Evolutionary conservation across 2,113 vertebrate genomes (phyloP).

Genomic region (Sturnira hondurensis): DNA sequence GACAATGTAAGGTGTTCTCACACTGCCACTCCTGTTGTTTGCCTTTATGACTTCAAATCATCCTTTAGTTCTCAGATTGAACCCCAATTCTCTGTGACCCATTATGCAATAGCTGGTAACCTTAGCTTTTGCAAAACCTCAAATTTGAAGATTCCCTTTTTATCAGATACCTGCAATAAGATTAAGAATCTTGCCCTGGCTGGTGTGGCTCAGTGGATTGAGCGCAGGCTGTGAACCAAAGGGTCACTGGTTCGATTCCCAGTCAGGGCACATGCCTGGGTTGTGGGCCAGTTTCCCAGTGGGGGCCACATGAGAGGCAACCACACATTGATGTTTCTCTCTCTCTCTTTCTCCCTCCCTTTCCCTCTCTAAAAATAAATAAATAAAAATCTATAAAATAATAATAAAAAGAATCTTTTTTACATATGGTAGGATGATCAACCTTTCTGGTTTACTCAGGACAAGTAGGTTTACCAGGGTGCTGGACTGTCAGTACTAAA

Average conservation of each 20-base stretch:
- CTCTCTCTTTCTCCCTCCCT: too few species aligned
- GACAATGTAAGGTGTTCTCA: background rate
- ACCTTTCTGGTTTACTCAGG: background rate
- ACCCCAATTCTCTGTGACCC: background rate
- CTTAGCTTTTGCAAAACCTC: background rate
- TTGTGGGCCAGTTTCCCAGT: too few species aligned
- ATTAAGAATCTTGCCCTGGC: background rate
- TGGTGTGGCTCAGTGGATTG: too few species aligned
- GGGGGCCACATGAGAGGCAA: too few species aligned
- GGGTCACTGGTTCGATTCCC: too few species aligned
- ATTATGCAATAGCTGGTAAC: background rate
- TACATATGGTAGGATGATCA: background rate
- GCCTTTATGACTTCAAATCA: background rate
- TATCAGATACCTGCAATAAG: background rate
- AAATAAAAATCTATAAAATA: too few species aligned
- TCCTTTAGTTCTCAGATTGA: background rate
- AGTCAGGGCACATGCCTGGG: too few species aligned
- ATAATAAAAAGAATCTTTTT: background rate
- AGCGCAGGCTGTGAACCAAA: too few species aligned
- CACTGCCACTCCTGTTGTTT: background rate
- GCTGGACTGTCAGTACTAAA: background rate
- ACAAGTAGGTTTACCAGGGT: background rate
- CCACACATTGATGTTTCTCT: too few species aligned
- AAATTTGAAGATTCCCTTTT: background rate
- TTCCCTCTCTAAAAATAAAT: too few species aligned